A percentile compares a stretch with the other conserved stretches of the same genome.
Conservation (phyloP, 1,140 invertebrate species). For the Augochlora pura region DNA sequence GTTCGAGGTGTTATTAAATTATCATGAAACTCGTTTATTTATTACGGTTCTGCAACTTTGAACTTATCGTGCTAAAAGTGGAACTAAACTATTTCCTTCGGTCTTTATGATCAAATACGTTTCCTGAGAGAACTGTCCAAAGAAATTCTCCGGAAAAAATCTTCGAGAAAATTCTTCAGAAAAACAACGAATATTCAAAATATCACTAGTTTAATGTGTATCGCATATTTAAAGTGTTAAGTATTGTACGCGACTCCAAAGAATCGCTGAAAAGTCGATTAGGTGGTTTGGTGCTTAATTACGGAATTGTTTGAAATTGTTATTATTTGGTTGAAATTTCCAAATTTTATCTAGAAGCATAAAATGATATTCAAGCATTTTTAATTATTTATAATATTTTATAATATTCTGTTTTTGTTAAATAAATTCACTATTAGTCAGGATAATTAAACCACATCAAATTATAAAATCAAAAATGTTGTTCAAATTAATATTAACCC, state of each 20-base stretch:
- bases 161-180: too few species aligned
- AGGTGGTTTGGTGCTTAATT: background rate
- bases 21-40: constrained; percentile 10
- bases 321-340: too few species aligned
- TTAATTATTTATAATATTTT: too few species aligned
- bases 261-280: background rate
- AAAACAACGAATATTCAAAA: background rate
- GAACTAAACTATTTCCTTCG: background rate
- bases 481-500: too few species aligned
- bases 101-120: background rate
- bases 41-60: background rate
- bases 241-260: background rate
- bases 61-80: background rate
- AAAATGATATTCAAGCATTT: too few species aligned
- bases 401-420: too few species aligned
- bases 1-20: background rate
- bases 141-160: too few species aligned
- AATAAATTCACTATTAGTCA: too few species aligned
- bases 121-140: background rate
- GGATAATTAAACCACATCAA: too few species aligned
- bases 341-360: too few species aligned
- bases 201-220: constrained; percentile 5
- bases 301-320: too few species aligned
- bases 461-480: too few species aligned
- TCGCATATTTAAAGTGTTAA: background rate